phyloP scores from a whole-genome alignment of 2,797 vertebrate genomes.

The Catamblyrhynchus diadema region DNA sequence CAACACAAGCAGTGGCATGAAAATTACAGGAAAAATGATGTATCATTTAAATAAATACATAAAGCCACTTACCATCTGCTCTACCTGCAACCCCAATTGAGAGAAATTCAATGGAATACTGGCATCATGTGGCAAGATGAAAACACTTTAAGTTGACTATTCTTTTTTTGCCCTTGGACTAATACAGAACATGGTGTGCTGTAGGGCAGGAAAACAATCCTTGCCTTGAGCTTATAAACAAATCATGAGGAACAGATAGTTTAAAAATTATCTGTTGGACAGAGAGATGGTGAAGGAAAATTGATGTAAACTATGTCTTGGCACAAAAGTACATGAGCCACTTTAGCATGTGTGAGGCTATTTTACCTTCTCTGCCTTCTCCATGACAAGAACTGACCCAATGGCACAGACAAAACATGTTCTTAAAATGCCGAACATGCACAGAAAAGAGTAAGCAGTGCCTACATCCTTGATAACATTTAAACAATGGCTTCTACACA shows the following conservation, averaged over 20 bases:
- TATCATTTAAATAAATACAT: neutral
- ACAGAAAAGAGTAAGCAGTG: neutral
- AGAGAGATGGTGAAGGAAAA: neutral
- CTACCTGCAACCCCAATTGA: neutral
- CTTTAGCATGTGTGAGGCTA: neutral
- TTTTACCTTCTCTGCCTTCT: neutral
- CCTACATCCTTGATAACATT: neutral
- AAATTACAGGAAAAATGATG: neutral
- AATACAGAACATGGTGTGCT: neutral
- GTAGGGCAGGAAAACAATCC: neutral
- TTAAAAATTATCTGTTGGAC: neutral
- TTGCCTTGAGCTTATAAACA: neutral
- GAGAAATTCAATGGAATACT: slow-evolving; percentile 3
- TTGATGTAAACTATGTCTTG: neutral
- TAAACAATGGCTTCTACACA: neutral
- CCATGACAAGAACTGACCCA: neutral
- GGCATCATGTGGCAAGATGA: neutral
- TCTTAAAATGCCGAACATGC: neutral
- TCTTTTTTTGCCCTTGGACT: neutral
- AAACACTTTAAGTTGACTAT: neutral
- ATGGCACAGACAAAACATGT: neutral
- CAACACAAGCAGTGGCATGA: neutral
- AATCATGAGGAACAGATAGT: neutral
- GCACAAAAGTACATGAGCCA: neutral
- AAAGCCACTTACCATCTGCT: neutral